Percentiles rank a stretch among this genome's conserved stretches.
Conservation (phyloP, 2,888 invertebrate genomes). For the Conomelus anceps region DNA sequence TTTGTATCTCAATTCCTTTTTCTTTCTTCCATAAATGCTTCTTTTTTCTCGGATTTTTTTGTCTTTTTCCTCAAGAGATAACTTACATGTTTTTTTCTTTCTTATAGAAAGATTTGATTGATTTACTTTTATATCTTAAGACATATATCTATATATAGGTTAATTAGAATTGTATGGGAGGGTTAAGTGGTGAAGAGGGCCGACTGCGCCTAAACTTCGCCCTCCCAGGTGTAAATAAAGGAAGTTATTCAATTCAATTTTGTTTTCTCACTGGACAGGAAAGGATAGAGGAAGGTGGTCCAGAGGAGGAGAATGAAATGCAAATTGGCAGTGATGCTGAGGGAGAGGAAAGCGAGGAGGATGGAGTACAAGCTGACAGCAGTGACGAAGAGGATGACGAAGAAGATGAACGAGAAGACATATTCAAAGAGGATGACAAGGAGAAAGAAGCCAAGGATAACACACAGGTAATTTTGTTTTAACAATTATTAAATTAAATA, state of each 20-base stretch:
- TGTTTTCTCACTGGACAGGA: constrained; percentile 15
- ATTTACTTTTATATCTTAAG: no score
- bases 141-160: no score
- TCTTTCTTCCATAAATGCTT: no score
- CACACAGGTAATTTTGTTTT: constrained; percentile 44
- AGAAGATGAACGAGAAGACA: constrained; percentile 26
- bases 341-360: constrained; percentile 22
- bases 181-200: no score
- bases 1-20: no score
- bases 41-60: background rate
- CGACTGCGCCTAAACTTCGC: no score
- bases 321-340: constrained; percentile 33
- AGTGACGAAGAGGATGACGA: constrained; percentile 36
- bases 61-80: no score
- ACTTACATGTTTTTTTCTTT: no score
- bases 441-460: constrained; percentile 44
- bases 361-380: constrained; percentile 27
- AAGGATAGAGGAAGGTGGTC: constrained; percentile 39
- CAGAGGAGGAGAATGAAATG: constrained; percentile 42
- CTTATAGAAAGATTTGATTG: no score
- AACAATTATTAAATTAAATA: no score
- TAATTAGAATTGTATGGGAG: no score
- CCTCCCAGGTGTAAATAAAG: no score
- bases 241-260: background rate
- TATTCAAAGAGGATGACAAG: constrained; percentile 30